These are phyloP conservation scores for Athrips mouffetella DNA, from an alignment of 2,888 invertebrate genomes.

Conservation along the genomic window DNA sequence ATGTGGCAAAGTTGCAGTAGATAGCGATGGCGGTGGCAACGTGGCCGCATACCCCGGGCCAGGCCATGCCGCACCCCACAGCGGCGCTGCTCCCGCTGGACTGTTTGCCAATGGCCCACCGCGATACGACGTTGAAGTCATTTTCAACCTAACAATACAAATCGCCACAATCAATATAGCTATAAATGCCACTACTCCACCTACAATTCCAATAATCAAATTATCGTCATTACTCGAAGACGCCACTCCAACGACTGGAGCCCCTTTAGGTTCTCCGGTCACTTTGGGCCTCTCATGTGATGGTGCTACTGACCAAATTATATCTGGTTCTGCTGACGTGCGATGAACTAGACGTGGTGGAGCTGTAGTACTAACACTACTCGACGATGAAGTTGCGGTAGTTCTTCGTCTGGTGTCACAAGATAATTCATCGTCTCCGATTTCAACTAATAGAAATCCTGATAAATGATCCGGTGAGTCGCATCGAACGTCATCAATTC, in stretches of 20 bases:
- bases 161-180: slow-evolving; percentile 92
- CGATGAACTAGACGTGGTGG: slow-evolving; percentile 77
- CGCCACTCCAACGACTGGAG: slow-evolving; percentile 74
- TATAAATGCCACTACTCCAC: slow-evolving; percentile 94
- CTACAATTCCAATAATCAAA: slow-evolving; percentile 96
- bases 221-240: slow-evolving; percentile 91
- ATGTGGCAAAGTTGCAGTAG: slow-evolving; percentile 82
- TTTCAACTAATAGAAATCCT: slow-evolving; percentile 83
- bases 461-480: slow-evolving; percentile 83
- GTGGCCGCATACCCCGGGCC: slow-evolving; percentile 79
- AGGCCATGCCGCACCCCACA: slow-evolving; percentile 76
- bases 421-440: slow-evolving; percentile 89
- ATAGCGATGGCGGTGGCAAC: slow-evolving; percentile 78
- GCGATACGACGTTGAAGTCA: slow-evolving; percentile 83
- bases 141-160: slow-evolving; percentile 88
- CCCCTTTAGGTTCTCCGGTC: slow-evolving; percentile 79
- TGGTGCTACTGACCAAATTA: slow-evolving; percentile 93
- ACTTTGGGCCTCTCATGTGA: slow-evolving; percentile 79
- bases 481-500: slow-evolving; percentile 81
- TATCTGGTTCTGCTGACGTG: slow-evolving; percentile 88
- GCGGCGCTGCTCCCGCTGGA: slow-evolving; percentile 79
- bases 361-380: slow-evolving; percentile 63
- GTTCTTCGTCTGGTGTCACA: slow-evolving; percentile 83
- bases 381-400: slow-evolving; percentile 55
- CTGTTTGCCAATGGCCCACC: slow-evolving; percentile 83